Conservation (phyloP, 2,888 invertebrate species). For the Anaspis maculata region DNA sequence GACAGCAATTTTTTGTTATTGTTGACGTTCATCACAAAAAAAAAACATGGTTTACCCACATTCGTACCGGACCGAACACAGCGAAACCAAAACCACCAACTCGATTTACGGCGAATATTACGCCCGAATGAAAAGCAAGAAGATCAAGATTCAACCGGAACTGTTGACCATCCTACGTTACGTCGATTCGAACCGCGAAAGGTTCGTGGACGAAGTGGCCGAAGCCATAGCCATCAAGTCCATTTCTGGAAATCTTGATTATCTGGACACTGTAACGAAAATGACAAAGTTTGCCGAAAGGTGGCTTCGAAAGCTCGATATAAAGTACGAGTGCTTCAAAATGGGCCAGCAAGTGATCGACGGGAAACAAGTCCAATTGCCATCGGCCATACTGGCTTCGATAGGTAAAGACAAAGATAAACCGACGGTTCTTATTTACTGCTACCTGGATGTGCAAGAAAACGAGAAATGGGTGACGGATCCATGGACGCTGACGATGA, state of each 20-base stretch:
- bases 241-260: slow-evolving; percentile 31
- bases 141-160: slow-evolving; percentile 35
- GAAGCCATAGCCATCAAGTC: slow-evolving; percentile 37
- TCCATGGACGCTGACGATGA: slow-evolving; percentile 38
- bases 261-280: slow-evolving; percentile 29
- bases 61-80: slow-evolving; percentile 38
- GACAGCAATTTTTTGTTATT: too few relatives aligned
- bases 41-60: slow-evolving; percentile 37
- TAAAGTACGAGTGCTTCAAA: slow-evolving; percentile 39
- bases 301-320: slow-evolving; percentile 38
- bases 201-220: slow-evolving; percentile 32
- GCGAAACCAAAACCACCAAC: slow-evolving; percentile 38
- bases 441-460: slow-evolving; percentile 38
- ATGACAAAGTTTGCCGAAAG: slow-evolving; percentile 36
- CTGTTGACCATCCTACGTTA: slow-evolving; percentile 38
- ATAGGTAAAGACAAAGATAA: slow-evolving; percentile 32
- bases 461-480: slow-evolving; percentile 35
- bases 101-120: slow-evolving; percentile 36
- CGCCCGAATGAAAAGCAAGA: slow-evolving; percentile 25
- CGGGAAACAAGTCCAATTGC: slow-evolving; percentile 34
- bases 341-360: slow-evolving; percentile 33
- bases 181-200: slow-evolving; percentile 34
- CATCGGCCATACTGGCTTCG: slow-evolving; percentile 38
- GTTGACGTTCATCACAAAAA: too few relatives aligned
- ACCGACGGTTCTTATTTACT: slow-evolving; percentile 39